Evolutionary conservation across 2,797 vertebrate genomes (phyloP).

Genomic region (Brotogeris chrysoptera): DNA sequence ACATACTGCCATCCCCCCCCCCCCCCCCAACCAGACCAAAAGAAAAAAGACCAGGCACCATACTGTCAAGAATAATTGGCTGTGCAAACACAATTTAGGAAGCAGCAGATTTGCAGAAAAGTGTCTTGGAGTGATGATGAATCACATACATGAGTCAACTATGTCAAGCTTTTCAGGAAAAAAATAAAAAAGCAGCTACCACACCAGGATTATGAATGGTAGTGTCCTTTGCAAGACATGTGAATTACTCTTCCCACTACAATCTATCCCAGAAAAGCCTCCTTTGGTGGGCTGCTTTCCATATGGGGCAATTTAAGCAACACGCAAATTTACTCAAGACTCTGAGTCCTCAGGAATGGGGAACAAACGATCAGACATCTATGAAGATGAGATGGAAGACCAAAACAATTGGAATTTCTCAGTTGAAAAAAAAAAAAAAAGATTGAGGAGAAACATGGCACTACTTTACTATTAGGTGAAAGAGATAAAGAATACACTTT

Average conservation of each 20-base stretch:
- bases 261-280: not conserved
- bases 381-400: not conserved
- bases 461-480: not conserved
- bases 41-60: conserved; percentile 4
- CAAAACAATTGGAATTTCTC: not conserved
- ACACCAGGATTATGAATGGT: conserved; percentile 1
- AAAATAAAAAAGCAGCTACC: not conserved
- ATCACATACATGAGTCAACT: conserved; percentile 44
- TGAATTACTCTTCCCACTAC: not conserved
- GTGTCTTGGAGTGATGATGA: conserved; percentile 48
- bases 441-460: not conserved
- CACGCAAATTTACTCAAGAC: not conserved
- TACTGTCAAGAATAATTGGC: conserved; percentile 47
- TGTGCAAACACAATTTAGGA: conserved; percentile 37
- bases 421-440: not conserved
- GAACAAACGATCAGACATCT: conserved; percentile 1
- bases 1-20: not conserved
- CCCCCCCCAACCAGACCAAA: not conserved
- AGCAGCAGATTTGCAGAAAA: conserved; percentile 42
- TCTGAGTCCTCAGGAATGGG: not conserved
- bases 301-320: not conserved
- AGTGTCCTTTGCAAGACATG: not conserved
- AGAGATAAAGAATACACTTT: not conserved
- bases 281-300: not conserved
- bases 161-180: not conserved